A percentile compares a stretch with the other conserved stretches of the same genome.
Evolutionary conservation across 2,797 vertebrate species (phyloP).

Genomic region (Phyllotis vaccarum): DNA sequence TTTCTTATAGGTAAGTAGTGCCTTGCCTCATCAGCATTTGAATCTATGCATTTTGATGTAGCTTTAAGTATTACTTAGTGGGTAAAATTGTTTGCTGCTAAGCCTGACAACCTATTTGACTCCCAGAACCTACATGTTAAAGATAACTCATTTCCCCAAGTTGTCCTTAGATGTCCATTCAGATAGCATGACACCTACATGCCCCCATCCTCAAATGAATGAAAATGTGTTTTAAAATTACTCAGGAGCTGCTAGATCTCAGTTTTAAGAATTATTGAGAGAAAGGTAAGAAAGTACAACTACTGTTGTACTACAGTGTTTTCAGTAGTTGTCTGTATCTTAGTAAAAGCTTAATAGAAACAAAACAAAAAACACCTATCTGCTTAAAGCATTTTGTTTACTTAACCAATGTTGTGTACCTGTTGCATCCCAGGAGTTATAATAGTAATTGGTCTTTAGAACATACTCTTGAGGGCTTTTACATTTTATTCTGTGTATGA

Average conservation of each 20-base stretch:
- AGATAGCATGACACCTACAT: neutral
- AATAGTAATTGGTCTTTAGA: slow-evolving; percentile 25
- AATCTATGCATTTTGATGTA: neutral
- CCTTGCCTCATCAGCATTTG: neutral
- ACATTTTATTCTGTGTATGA: neutral
- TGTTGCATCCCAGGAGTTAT: neutral
- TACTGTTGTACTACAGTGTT: neutral
- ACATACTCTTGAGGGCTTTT: neutral
- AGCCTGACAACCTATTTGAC: neutral
- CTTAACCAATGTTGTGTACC: neutral
- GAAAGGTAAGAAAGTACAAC: neutral
- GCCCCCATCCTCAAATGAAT: neutral
- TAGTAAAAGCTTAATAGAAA: slow-evolving; percentile 37
- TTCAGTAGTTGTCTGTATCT: slow-evolving; percentile 40
- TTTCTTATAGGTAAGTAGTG: slow-evolving; percentile 22
- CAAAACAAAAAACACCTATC: neutral
- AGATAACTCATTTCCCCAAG: neutral
- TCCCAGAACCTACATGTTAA: neutral
- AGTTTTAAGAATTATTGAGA: neutral
- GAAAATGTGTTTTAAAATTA: neutral
- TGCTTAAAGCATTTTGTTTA: slow-evolving; percentile 66
- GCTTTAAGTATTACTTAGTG: neutral
- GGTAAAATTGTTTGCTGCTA: neutral
- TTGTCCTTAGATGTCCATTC: neutral
- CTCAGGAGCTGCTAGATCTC: neutral